Percentiles rank a stretch among this genome's conserved stretches.
Conservation (phyloP, 2,113 vertebrate genomes). For the Zosterops lateralis region DNA sequence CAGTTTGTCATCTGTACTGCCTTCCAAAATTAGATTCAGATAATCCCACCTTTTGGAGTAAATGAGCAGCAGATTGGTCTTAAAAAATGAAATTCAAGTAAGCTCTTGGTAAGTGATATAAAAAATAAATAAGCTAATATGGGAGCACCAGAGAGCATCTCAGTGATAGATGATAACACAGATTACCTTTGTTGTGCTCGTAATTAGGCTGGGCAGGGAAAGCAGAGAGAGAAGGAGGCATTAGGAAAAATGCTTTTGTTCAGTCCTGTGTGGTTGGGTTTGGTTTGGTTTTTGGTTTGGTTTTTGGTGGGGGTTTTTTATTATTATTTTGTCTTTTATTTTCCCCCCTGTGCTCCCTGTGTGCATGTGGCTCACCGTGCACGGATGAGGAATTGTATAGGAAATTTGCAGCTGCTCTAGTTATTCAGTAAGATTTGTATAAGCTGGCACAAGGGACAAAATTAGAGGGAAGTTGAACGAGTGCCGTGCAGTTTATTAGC, state of each 20-base stretch:
- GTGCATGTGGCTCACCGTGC: not conserved
- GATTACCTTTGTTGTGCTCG: conserved; percentile 31
- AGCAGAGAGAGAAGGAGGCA: not conserved
- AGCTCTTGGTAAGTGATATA: conserved; percentile 15
- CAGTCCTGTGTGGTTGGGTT: not conserved
- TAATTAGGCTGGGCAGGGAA: not conserved
- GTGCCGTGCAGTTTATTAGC: conserved; percentile 42
- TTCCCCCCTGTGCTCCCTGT: not conserved
- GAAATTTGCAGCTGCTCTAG: conserved; percentile 30
- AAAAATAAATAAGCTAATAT: conserved; percentile 54
- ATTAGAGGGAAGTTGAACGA: conserved; percentile 14
- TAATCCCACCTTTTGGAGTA: conserved; percentile 60
- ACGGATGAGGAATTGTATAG: not conserved
- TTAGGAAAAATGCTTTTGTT: not conserved
- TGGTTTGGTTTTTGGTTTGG: not conserved
- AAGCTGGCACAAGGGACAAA: conserved; percentile 44
- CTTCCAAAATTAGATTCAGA: conserved; percentile 49
- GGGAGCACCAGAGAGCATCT: not conserved
- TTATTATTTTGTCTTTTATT: not conserved
- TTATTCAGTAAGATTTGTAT: conserved; percentile 25
- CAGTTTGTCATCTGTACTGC: conserved; percentile 58
- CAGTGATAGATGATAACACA: conserved; percentile 34
- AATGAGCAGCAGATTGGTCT: conserved; percentile 58
- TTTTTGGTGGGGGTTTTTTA: not conserved
- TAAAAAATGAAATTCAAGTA: conserved; percentile 46